Conservation (phyloP, 2,888 invertebrate genomes). For the Apoderus coryli region DNA sequence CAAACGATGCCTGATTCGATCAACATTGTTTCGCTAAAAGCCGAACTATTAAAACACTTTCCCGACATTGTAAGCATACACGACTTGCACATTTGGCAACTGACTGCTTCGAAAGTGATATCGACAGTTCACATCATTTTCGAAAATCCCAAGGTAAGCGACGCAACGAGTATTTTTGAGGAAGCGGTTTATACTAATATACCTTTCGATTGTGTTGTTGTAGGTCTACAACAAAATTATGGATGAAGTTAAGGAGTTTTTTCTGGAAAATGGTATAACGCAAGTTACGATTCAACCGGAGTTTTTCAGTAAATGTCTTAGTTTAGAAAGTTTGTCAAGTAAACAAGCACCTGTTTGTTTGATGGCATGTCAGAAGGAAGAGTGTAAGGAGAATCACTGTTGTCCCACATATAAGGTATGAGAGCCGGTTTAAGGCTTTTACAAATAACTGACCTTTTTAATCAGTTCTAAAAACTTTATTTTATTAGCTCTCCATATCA, state of each 20-base stretch:
- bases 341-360: conserved; percentile 27
- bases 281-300: conserved; percentile 82
- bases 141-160: conserved; percentile 41
- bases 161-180: too few species aligned
- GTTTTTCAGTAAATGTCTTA: conserved; percentile 36
- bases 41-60: conserved; percentile 47
- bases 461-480: too few species aligned
- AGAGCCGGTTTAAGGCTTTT: too few species aligned
- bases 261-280: conserved; percentile 66
- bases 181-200: too few species aligned
- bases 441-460: too few species aligned
- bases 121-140: conserved; percentile 76
- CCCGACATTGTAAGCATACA: conserved; percentile 64
- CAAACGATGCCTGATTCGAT: conserved; percentile 88
- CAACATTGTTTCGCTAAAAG: conserved; percentile 55
- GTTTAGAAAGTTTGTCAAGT: conserved; percentile 22
- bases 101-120: conserved; percentile 63
- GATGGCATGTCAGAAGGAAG: conserved; percentile 31
- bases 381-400: conserved; percentile 32
- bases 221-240: conserved; percentile 41
- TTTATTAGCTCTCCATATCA: too few species aligned
- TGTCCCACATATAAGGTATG: conserved; percentile 27
- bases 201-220: conserved; percentile 10
- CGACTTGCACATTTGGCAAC: conserved; percentile 81
- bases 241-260: conserved; percentile 54